Evolutionary conservation across 2,888 invertebrate species (phyloP), one percentile per base, ranked within the genome.

Genomic region (Arge pagana): DNA sequence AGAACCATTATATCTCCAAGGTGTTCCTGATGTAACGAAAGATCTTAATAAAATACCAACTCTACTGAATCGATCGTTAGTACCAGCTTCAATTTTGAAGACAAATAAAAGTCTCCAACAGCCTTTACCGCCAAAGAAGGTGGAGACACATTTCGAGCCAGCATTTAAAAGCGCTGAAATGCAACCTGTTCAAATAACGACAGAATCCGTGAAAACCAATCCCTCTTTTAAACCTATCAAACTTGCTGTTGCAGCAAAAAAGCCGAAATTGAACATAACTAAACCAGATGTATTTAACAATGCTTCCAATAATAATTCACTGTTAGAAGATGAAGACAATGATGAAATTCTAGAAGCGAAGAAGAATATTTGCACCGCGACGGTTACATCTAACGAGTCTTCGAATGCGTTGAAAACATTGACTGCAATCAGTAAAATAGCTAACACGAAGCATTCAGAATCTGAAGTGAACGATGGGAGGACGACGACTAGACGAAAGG

Each of bases 141-240:
- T 13, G 4, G 48, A 59, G 40, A 2, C 48, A 2, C 54, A 53
- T 11, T 35, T 52, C 1, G 68, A 71, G 21, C 63, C 65, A 28
- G 56, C 58, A 13, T 72, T 73, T 31, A 70, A 66, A 36, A 69
- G 62, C 21, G 72, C 72, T 3, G 61, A 68, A n/a, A 73, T 72
- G 72, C 63, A 54, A 16, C 67, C 72, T 3, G 68, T 71, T n/a
- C 42, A 33, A 10, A 24, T 57, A 4, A 49, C 54, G 1, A 28
- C 36, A 3, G 42, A 58, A 16, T 19, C 19, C 5, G 41, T 52
- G 10, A 61, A 56, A n/a, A 10, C 30, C 2, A 57, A 48, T 48
- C 53, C 59, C 8, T 31, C 48, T 1, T 71, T 73, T 21, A 71
- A 71, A 36, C 69, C 70, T 1, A 69, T 72, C 6, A 71, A 65